Conservation (phyloP, 2,113 vertebrate species). For the Cyprinodon tularosa region DNA sequence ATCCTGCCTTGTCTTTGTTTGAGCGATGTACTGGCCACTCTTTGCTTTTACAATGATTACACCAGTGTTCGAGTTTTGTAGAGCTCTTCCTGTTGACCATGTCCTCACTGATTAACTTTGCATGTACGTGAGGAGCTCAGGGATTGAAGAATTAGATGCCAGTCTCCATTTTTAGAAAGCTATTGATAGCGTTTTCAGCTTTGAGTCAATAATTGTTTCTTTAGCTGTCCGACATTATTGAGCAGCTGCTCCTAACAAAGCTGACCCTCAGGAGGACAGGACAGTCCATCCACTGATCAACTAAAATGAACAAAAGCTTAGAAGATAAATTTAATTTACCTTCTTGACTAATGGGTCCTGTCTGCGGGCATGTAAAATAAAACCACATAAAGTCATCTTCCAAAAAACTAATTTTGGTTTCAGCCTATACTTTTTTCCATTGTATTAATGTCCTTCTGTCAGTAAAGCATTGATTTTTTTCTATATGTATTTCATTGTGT, state of each 20-base stretch:
- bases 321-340: conserved; percentile 35
- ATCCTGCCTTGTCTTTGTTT: conserved; percentile 48
- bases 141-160: conserved; percentile 32
- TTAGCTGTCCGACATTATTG: conserved; percentile 43
- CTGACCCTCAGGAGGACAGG: conserved; percentile 18
- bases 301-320: conserved; percentile 50
- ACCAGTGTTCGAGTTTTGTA: conserved; percentile 24
- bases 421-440: conserved; percentile 23
- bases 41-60: conserved; percentile 50
- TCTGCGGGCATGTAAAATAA: conserved; percentile 17
- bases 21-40: conserved; percentile 36
- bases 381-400: conserved; percentile 21
- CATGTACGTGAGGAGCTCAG: conserved; percentile 47
- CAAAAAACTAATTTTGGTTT: background rate
- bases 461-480: conserved; percentile 15
- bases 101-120: conserved; percentile 48
- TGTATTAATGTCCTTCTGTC: conserved; percentile 24
- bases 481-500: conserved; percentile 21
- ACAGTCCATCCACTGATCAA: conserved; percentile 18
- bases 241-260: conserved; percentile 34
- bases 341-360: background rate
- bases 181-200: conserved; percentile 37
- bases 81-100: conserved; percentile 65
- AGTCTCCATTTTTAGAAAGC: conserved; percentile 55
- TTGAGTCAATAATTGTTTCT: conserved; percentile 63